phyloP scores from a whole-genome alignment of 2,797 vertebrate genomes.

The Borostomias antarcticus region DNA sequence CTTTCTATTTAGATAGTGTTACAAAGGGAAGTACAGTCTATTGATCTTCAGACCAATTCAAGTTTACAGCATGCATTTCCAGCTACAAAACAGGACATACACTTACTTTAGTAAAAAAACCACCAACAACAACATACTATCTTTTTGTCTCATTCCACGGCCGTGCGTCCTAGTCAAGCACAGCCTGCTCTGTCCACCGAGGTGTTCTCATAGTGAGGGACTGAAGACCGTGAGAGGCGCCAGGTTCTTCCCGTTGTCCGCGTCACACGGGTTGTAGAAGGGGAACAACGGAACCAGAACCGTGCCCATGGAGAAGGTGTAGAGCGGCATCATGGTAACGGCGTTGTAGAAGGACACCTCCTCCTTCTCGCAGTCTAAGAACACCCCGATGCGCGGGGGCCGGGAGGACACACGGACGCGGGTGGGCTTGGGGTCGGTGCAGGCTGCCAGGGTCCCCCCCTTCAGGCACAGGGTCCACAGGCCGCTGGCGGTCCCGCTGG shows the following conservation, averaged over 20 bases:
- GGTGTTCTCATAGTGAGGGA: conserved; percentile 63
- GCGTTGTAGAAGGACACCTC: conserved; percentile 81
- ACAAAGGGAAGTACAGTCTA: no score
- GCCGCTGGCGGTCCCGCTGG: conserved; percentile 62
- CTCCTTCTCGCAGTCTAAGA: conserved; percentile 76
- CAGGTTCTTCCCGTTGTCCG: conserved; percentile 70
- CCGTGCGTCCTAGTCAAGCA: not conserved
- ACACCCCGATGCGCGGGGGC: conserved; percentile 71
- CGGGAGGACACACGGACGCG: conserved; percentile 54
- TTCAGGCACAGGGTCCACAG: conserved; percentile 76
- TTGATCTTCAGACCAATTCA: no score
- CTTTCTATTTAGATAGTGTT: no score
- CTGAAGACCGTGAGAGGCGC: conserved; percentile 65
- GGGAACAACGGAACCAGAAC: conserved; percentile 65
- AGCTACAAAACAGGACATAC: conserved; percentile 1
- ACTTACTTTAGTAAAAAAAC: conserved; percentile 8
- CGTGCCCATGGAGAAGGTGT: conserved; percentile 69
- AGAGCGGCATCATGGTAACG: conserved; percentile 74
- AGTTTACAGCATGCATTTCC: no score
- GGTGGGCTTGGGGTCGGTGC: conserved; percentile 73
- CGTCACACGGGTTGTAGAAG: conserved; percentile 79
- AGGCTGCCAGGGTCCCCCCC: conserved; percentile 63
- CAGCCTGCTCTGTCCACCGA: not conserved
- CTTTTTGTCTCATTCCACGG: not conserved
- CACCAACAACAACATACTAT: not conserved